phyloP scores from a whole-genome alignment of 1,140 invertebrate genomes.

The Heliothis virescens region DNA sequence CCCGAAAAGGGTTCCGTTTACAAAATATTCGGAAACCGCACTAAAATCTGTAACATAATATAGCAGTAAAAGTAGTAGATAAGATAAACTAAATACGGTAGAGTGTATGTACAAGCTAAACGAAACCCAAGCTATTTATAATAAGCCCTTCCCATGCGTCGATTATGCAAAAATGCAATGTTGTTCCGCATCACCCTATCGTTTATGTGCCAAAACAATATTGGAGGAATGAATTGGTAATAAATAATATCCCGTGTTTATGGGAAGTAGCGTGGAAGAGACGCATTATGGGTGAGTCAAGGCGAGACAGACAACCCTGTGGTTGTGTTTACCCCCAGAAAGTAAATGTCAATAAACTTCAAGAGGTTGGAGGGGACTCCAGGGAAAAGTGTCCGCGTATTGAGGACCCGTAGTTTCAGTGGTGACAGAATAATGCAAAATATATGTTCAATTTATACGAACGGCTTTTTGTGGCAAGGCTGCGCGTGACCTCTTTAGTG shows the following conservation, averaged over 20 bases:
- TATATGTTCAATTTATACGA: constrained; percentile 59
- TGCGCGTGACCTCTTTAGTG: constrained; percentile 43
- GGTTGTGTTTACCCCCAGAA: constrained; percentile 77
- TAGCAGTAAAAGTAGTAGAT: constrained; percentile 19
- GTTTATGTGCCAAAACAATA: constrained; percentile 34
- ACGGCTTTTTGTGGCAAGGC: constrained; percentile 41
- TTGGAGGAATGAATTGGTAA: constrained; percentile 44
- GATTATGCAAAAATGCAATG: constrained; percentile 18
- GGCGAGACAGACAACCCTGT: constrained; percentile 67
- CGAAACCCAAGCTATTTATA: constrained; percentile 25
- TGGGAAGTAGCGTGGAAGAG: constrained; percentile 43
- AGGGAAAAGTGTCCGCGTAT: constrained; percentile 75
- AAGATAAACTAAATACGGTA: not conserved
- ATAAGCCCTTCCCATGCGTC: not conserved
- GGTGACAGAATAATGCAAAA: constrained; percentile 72
- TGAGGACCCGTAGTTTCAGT: constrained; percentile 65
- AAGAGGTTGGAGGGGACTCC: constrained; percentile 71
- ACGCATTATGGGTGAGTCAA: constrained; percentile 66
- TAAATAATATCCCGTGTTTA: constrained; percentile 48
- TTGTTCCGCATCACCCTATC: constrained; percentile 7
- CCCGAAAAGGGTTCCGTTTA: constrained; percentile 10
- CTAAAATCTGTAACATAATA: constrained; percentile 35
- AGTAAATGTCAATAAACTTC: constrained; percentile 85
- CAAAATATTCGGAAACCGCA: constrained; percentile 8
- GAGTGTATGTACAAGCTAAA: constrained; percentile 6